These are phyloP conservation scores for Agapornis canus DNA, from an alignment of 2,797 vertebrate genomes.

Conservation along the genomic window DNA sequence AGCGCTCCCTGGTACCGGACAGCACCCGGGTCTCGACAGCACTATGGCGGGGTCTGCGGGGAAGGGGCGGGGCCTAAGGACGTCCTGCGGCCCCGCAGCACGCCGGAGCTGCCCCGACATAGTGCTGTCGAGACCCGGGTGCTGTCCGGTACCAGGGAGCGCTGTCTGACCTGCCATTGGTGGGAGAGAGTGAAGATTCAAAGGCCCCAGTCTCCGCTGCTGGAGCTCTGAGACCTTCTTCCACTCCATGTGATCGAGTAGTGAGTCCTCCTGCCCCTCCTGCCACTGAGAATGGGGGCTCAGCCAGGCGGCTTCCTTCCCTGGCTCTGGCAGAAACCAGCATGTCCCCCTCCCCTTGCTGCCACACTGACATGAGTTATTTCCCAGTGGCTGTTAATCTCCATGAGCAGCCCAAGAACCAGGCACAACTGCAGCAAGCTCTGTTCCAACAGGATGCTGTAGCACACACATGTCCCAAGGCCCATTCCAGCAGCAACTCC, in stretches of 20 bases:
- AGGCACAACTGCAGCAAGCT: accelerated
- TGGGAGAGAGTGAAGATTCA: background rate
- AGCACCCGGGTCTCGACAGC: too few relatives aligned
- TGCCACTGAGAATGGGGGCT: accelerated
- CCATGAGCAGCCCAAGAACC: accelerated
- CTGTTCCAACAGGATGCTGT: accelerated
- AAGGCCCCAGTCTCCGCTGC: accelerated
- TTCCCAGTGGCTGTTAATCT: background rate
- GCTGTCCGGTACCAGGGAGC: background rate
- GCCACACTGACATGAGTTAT: accelerated
- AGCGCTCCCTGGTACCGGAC: too few relatives aligned
- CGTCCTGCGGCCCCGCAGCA: background rate
- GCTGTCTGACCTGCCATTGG: background rate
- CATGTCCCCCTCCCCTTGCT: background rate
- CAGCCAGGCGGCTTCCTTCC: accelerated
- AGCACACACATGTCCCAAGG: accelerated
- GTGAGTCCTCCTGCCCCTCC: background rate
- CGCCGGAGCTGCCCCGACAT: background rate
- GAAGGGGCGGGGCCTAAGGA: background rate
- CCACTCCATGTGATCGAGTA: accelerated
- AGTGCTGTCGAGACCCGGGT: background rate
- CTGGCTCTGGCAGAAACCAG: accelerated
- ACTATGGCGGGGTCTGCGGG: background rate
- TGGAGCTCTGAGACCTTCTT: background rate
- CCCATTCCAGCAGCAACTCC: accelerated